Percentiles rank a stretch among this genome's conserved stretches.
Evolutionary conservation across 2,888 invertebrate genomes (phyloP).

Genomic region (Sarcophaga carnaria): DNA sequence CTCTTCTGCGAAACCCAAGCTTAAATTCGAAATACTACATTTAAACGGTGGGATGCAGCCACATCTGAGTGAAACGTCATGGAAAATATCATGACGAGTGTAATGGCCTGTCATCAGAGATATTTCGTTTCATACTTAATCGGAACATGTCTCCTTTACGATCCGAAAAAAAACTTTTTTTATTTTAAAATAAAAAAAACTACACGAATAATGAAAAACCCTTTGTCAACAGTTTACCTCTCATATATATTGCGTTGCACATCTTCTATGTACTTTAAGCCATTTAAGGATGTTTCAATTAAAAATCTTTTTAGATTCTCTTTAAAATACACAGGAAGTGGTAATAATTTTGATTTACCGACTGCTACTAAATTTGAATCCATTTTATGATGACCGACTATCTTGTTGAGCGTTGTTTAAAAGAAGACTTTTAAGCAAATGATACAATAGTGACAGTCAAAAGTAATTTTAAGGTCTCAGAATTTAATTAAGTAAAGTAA

Average conservation of each 20-base stretch:
- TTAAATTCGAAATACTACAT: no score
- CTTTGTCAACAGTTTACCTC: conserved; percentile 35
- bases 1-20: no score
- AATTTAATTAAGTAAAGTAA: conserved; percentile 29
- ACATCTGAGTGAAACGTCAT: no score
- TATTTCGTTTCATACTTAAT: no score
- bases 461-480: background rate
- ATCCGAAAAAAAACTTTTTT: background rate
- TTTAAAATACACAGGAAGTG: conserved; percentile 45
- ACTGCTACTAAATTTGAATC: background rate
- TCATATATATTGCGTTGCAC: conserved; percentile 48
- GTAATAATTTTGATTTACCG: conserved; percentile 42
- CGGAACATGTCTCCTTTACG: background rate
- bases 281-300: conserved; percentile 56
- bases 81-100: no score
- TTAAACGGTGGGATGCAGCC: no score
- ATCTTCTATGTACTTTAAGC: conserved; percentile 60
- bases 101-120: background rate
- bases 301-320: conserved; percentile 51
- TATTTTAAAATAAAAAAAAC: no score
- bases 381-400: background rate
- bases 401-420: background rate
- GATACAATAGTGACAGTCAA: background rate
- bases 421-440: conserved; percentile 3
- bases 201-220: no score